Evolutionary conservation across 2,113 vertebrate species (phyloP).

Genomic region (Phrynosoma platyrhinos): DNA sequence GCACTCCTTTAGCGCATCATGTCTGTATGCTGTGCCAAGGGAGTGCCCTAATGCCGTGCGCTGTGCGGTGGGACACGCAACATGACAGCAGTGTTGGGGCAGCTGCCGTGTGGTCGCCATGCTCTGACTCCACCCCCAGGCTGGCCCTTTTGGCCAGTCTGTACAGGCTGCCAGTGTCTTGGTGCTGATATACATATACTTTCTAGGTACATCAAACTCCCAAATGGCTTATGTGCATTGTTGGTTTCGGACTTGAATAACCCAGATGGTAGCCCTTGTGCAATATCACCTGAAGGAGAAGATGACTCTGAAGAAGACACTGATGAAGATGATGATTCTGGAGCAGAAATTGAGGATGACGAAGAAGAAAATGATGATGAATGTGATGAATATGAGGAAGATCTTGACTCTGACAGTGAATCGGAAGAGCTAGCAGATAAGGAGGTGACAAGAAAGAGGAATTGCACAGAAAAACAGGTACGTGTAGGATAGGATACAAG

Average conservation of each 20-base stretch:
- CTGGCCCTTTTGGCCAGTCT: too few relatives aligned
- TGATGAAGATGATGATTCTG: constrained; percentile 84
- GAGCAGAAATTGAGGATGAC: constrained; percentile 83
- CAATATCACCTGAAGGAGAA: constrained; percentile 74
- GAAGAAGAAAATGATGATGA: constrained; percentile 83
- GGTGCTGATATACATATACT: constrained; percentile 17
- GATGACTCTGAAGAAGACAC: constrained; percentile 75
- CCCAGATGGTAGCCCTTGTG: constrained; percentile 69
- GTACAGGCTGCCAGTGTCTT: neutral
- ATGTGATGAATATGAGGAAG: constrained; percentile 82
- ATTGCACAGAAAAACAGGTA: constrained; percentile 92
- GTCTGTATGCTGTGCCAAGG: too few relatives aligned
- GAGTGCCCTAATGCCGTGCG: too few relatives aligned
- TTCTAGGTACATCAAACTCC: constrained; percentile 89
- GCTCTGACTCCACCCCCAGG: too few relatives aligned
- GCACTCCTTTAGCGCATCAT: too few relatives aligned
- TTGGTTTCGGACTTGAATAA: constrained; percentile 93
- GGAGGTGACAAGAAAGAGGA: constrained; percentile 79
- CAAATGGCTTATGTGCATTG: constrained; percentile 89
- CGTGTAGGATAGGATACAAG: constrained; percentile 11
- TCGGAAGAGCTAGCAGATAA: constrained; percentile 79
- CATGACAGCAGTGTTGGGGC: too few relatives aligned
- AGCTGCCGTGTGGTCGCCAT: too few relatives aligned
- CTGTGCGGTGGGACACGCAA: too few relatives aligned
- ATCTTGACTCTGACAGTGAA: constrained; percentile 78